phyloP scores from a whole-genome alignment of 2,888 invertebrate genomes.

The Gymnocheta viridis region DNA sequence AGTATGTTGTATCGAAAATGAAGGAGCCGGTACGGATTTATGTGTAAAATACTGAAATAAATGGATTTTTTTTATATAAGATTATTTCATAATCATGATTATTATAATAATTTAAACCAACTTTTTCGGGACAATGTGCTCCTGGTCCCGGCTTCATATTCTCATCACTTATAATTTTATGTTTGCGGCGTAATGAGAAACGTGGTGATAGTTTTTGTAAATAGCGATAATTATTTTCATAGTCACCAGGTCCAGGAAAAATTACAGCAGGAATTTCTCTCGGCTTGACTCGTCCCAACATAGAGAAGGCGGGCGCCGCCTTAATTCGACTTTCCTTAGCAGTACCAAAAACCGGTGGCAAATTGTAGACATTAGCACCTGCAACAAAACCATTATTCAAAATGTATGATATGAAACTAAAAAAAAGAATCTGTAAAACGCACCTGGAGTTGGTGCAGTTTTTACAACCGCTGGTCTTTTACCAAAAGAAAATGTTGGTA shows the following conservation, averaged over 20 bases:
- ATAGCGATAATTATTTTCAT: conserved; percentile 85
- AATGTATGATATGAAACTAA: background rate
- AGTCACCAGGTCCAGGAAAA: conserved; percentile 91
- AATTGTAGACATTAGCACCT: conserved; percentile 94
- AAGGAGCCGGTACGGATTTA: conserved; percentile 84
- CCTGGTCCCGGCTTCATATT: conserved; percentile 93
- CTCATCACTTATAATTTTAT: conserved; percentile 89
- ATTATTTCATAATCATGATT: background rate
- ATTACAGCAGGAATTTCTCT: conserved; percentile 73
- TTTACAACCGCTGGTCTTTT: conserved; percentile 22
- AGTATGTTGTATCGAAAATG: conserved; percentile 92
- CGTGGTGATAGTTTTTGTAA: conserved; percentile 86
- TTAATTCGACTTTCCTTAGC: conserved; percentile 83
- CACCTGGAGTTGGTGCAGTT: conserved; percentile 54
- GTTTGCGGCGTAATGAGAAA: conserved; percentile 93
- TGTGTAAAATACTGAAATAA: conserved; percentile 74
- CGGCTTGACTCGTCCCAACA: conserved; percentile 90
- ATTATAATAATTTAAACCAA: conserved; percentile 78
- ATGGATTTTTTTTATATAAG: background rate
- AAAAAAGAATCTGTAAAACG: background rate
- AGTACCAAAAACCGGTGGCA: conserved; percentile 88
- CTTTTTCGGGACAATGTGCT: conserved; percentile 96
- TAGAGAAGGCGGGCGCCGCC: conserved; percentile 92
- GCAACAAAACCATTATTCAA: background rate
- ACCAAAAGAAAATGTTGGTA: conserved; percentile 56